Evolutionary conservation across 2,797 vertebrate genomes (phyloP), one percentile per base, ranked within the genome.

Genomic region (Manis crassicaudata): DNA sequence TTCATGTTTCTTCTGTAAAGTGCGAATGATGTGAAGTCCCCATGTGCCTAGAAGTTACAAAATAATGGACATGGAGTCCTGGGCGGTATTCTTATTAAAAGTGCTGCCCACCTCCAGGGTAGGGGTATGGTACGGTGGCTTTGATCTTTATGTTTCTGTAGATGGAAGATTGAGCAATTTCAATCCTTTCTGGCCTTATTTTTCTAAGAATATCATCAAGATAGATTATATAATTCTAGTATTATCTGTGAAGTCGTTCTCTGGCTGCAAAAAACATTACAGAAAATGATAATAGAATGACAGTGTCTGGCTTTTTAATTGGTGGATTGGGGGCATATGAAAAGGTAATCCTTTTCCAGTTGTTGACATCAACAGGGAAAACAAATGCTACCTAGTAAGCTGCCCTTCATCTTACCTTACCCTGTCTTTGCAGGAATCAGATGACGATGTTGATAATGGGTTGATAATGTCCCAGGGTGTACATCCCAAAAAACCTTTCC

Each of bases 311-410:
- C 35, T 82, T 94, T 86, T 88, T 72, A 79, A 86, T n/a, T 79
- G 18, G 25, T 70, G 73, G 14, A 29, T 81, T 56, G 29, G 40
- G 25, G 11, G 65, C 35, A 25, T 50, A 63, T 81, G 54, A 65
- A 90, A 93, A 62, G 50, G 16, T 80, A 54, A 46, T 93, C 94
- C n/a, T 92, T 84, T 96, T 88, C 56, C 70, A 90, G 40, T 35
- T 62, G 17, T 63, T 80, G 29, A 12, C 10, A 1, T 43, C 21
- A 27, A 1, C 4, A 35, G 72, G 40, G 46, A 40, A 93, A n/a
- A 76, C 16, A 87, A 80, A 67, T 27, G 1, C 37, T 18, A 21
- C 52, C 35, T 37, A 56, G 27, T n/a, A 9, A 37, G 43, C 68
- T 54, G 40, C 46, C 88, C 56, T 79, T 80, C 60, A 16, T 3